Percentiles rank a stretch among this genome's conserved stretches.
Conservation (phyloP, 2,888 invertebrate species). For the Cryptocheilus praepositus region DNA sequence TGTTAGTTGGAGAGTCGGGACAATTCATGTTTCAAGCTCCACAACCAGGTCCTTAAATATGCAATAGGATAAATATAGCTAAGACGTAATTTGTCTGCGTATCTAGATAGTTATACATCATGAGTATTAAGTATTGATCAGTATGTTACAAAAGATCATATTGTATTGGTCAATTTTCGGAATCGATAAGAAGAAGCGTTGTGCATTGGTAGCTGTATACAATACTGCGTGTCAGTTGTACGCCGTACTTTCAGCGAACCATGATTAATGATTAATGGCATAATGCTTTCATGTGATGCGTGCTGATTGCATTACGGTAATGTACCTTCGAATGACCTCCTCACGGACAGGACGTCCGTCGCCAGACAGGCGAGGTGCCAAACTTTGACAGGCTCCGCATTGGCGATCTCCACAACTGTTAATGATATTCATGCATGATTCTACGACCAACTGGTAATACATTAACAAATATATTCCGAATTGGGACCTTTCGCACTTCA, state of each 20-base stretch:
- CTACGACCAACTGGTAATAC: constrained; percentile 53
- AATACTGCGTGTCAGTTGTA: not conserved
- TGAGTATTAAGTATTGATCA: not conserved
- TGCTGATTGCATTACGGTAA: constrained; percentile 52
- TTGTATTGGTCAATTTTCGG: no score
- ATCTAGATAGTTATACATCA: not conserved
- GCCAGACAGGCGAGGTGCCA: constrained; percentile 71
- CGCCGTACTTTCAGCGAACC: not conserved
- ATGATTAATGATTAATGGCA: constrained; percentile 23
- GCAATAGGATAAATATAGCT: constrained; percentile 15
- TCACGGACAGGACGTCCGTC: constrained; percentile 69
- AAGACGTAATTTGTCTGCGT: not conserved
- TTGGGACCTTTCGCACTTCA: no score
- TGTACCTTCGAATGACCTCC: constrained; percentile 71
- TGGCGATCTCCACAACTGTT: constrained; percentile 72
- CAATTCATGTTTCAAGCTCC: constrained; percentile 50
- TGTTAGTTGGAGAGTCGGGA: constrained; percentile 47
- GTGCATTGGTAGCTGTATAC: not conserved
- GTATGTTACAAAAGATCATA: not conserved
- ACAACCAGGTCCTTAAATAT: constrained; percentile 44
- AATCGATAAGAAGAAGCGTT: not conserved
- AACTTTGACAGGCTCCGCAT: constrained; percentile 71
- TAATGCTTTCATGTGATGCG: not conserved
- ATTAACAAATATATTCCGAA: constrained; percentile 20
- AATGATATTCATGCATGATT: constrained; percentile 69